These are phyloP conservation scores for Oreochromis spilurus DNA, from an alignment of 2,113 vertebrate species.

Conservation along the genomic window DNA sequence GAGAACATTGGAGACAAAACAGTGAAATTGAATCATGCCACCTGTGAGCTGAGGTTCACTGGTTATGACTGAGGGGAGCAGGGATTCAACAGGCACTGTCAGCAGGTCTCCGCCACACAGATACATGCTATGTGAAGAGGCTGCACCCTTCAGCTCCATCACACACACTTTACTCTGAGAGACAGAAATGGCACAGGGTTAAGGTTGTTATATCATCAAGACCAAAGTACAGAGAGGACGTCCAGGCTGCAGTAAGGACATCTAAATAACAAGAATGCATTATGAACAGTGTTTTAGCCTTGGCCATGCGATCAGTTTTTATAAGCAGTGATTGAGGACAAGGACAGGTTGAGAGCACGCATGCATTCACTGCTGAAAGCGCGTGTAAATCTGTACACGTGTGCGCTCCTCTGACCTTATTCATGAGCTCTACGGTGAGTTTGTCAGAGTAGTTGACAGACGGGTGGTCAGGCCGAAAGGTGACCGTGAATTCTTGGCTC, in stretches of 20 bases:
- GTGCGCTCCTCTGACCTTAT: slow-evolving; percentile 70
- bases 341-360: neutral
- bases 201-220: neutral
- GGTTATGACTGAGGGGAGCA: slow-evolving; percentile 42
- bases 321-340: neutral
- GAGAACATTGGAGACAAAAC: neutral
- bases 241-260: neutral
- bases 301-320: neutral
- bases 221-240: neutral
- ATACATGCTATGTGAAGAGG: slow-evolving; percentile 75
- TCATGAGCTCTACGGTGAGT: slow-evolving; percentile 79
- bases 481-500: slow-evolving; percentile 76
- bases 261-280: neutral
- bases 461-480: slow-evolving; percentile 87
- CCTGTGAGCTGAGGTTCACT: slow-evolving; percentile 55
- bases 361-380: neutral
- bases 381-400: neutral
- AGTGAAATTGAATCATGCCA: slow-evolving; percentile 17
- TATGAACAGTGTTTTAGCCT: neutral
- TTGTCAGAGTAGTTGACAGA: slow-evolving; percentile 79
- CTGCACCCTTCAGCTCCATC: slow-evolving; percentile 79
- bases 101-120: slow-evolving; percentile 79
- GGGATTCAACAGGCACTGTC: slow-evolving; percentile 75
- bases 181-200: neutral
- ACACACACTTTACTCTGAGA: slow-evolving; percentile 73